Evolutionary conservation across 2,113 vertebrate genomes (phyloP), one percentile per base, ranked within the genome.

Genomic region (Oceanodroma tethys): DNA sequence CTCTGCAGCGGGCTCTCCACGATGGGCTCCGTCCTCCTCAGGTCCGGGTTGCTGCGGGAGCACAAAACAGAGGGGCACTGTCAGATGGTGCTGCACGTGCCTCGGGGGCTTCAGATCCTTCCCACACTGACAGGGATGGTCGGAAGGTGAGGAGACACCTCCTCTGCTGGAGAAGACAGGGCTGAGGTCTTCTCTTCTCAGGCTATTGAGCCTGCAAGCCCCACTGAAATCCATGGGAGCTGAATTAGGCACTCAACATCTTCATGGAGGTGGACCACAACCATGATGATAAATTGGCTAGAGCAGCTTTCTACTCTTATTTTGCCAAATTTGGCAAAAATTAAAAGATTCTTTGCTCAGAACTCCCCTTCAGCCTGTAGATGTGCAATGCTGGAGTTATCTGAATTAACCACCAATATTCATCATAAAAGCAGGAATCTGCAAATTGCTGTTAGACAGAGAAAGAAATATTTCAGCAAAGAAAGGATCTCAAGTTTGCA

Each of bases 1-100:
- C 99, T 99, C 98, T 99, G 99, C 94, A 99, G 96, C 10, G 98
- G 98, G 47, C 98, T 98, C 62, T 99, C 99, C 97, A 99, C 93
- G 81, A 99, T 84, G 32, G 99, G 92, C 96, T 99, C 99, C 0
- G 98, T 98, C 95, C 98, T 98, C 90, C 99, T 98, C 97, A 99
- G 98, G 98, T 99, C 99, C 1, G 99, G 99, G 97, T 99, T 99
- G 98, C 99, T 99, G 94, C 2, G 9, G 9, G 40, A 81, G 68
- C 6, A 42, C 63, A 62, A 45, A 88, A 65, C 17, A 84, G 43
- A 91, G 7, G 11, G 72, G 16, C 15, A 72, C 4, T 6, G 7
- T 78, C 48, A 90, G 76, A 10, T 2, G 27, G 20, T 17, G 79
- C 60, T 22, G 7, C 25, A 16, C 0, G 2, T 5, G 6, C 4